phyloP scores from a whole-genome alignment of 2,113 vertebrate genomes.

The Lates calcarifer region DNA sequence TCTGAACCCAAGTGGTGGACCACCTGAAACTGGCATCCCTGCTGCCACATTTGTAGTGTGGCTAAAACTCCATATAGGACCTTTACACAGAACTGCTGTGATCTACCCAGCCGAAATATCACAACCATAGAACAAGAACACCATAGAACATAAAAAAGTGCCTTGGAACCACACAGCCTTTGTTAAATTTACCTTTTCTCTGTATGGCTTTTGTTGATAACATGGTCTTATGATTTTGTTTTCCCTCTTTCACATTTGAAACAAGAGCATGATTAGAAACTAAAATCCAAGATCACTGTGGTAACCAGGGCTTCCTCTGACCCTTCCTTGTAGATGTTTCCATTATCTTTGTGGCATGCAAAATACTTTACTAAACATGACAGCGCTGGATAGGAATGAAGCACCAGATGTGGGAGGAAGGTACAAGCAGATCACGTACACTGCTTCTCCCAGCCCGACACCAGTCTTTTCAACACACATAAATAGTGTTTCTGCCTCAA shows the following conservation, averaged over 20 bases:
- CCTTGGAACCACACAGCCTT: no score
- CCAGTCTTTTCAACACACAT: conserved; percentile 9
- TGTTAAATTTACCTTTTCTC: no score
- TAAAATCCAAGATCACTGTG: conserved; percentile 11
- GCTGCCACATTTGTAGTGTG: no score
- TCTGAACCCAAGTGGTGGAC: no score
- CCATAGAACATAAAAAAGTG: no score
- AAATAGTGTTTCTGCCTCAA: conserved; percentile 32
- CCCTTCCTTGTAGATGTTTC: conserved; percentile 47
- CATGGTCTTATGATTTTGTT: background rate
- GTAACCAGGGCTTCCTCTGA: conserved; percentile 4
- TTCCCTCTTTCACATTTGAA: background rate
- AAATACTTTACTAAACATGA: conserved; percentile 71
- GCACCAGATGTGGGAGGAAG: conserved; percentile 74
- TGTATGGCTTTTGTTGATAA: background rate
- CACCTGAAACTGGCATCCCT: no score
- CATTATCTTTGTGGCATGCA: conserved; percentile 43
- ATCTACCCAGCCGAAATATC: no score
- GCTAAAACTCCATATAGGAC: no score
- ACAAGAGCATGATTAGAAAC: conserved; percentile 6
- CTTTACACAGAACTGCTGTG: no score
- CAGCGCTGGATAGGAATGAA: conserved; percentile 73
- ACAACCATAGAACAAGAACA: no score
- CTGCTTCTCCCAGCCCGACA: conserved; percentile 17
- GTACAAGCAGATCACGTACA: conserved; percentile 9